A percentile compares a stretch with the other conserved stretches of the same genome.
Conservation (phyloP, 2,113 vertebrate species). For the Chloropsis hardwickii region DNA sequence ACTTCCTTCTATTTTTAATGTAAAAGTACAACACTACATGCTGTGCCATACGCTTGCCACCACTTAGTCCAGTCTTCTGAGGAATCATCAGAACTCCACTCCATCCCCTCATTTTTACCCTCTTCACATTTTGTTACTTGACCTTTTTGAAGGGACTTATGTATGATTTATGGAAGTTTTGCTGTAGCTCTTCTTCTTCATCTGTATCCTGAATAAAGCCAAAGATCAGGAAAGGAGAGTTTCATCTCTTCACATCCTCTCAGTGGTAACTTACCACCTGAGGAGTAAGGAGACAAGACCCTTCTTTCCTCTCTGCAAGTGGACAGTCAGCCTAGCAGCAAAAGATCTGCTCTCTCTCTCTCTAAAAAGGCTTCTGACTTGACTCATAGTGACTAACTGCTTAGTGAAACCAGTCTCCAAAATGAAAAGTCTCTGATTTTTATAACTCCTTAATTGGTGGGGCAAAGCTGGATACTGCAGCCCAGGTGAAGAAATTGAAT, state of each 20-base stretch:
- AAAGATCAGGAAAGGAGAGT: conserved; percentile 37
- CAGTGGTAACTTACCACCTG: not conserved
- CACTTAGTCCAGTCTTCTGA: not conserved
- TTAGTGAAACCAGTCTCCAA: not conserved
- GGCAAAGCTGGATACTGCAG: not conserved
- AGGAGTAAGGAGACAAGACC: not conserved
- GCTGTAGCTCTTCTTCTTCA: not conserved
- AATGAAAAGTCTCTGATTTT: not conserved
- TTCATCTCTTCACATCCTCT: not conserved
- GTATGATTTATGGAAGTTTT: conserved; percentile 17
- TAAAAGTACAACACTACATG: not conserved
- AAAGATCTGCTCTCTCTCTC: not conserved
- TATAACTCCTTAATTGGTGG: not conserved
- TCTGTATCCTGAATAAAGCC: not conserved
- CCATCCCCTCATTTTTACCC: not conserved
- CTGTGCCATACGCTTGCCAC: not conserved
- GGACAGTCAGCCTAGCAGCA: not conserved
- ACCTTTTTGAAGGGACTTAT: conserved; percentile 2
- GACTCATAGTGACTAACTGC: not conserved
- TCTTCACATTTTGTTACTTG: not conserved
- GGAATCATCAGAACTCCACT: not conserved
- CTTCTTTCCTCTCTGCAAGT: conserved; percentile 14
- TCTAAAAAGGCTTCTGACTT: not conserved
- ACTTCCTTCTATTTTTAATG: not conserved
- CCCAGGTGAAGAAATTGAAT: not conserved